Conservation (phyloP, 2,797 vertebrate genomes). For the Microchirus variegatus region DNA sequence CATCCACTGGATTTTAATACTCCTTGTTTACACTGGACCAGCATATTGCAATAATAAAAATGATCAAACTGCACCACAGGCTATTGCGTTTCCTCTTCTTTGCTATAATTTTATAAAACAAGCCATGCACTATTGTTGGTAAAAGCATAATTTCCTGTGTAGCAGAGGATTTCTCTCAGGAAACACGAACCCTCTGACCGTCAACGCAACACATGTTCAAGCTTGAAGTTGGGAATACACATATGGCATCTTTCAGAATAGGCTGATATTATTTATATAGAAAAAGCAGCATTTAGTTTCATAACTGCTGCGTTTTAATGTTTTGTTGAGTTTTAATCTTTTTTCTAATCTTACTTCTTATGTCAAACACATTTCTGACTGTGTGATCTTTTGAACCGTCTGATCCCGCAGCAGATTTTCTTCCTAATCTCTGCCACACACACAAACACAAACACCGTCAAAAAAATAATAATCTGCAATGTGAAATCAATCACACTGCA, state of each 20-base stretch:
- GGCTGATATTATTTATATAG: neutral
- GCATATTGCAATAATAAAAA: slow-evolving; percentile 37
- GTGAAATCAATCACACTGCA: slow-evolving; percentile 20
- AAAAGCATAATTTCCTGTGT: slow-evolving; percentile 38
- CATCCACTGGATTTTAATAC: slow-evolving; percentile 9
- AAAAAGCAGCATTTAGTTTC: neutral
- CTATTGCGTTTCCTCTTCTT: slow-evolving; percentile 30
- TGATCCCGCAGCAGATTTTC: slow-evolving; percentile 8
- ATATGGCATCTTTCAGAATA: slow-evolving; percentile 9
- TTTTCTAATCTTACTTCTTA: neutral
- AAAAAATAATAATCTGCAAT: neutral
- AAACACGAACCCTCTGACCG: slow-evolving; percentile 39
- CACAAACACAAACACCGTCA: neutral
- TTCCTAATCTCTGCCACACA: neutral
- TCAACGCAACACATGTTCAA: slow-evolving; percentile 21
- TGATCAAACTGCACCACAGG: slow-evolving; percentile 26
- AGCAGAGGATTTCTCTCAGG: slow-evolving; percentile 55
- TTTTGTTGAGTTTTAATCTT: neutral
- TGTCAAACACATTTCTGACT: neutral
- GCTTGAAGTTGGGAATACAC: slow-evolving; percentile 12
- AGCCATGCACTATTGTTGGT: slow-evolving; percentile 22
- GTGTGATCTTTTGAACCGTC: slow-evolving; percentile 9
- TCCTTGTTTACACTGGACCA: slow-evolving; percentile 17
- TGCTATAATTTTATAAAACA: slow-evolving; percentile 50
- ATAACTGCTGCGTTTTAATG: neutral